Conservation (phyloP, 2,113 vertebrate genomes). For the Tretioscincus oriximinensis region DNA sequence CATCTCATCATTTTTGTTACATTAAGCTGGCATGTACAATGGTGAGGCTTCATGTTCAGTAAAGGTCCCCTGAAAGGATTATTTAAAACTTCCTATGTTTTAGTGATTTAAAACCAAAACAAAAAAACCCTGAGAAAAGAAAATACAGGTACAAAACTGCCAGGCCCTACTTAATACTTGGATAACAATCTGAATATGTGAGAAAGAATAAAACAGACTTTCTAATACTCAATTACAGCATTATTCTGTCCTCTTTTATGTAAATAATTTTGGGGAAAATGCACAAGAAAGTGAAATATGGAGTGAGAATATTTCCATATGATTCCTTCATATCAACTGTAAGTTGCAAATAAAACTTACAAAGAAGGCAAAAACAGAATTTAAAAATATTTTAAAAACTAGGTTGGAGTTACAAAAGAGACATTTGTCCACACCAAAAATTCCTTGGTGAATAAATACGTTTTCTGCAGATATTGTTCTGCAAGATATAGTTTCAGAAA, state of each 20-base stretch:
- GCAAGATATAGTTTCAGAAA: no score
- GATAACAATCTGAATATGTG: neutral
- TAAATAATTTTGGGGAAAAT: neutral
- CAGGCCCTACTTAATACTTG: neutral
- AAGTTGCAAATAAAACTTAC: no score
- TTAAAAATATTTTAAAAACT: no score
- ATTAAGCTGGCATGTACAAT: neutral
- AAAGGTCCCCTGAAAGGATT: neutral
- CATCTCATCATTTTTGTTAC: neutral
- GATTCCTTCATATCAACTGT: no score
- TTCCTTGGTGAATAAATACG: no score
- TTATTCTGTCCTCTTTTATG: neutral
- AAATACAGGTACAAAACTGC: neutral
- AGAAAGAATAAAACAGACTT: neutral
- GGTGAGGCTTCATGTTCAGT: neutral
- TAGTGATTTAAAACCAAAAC: no score
- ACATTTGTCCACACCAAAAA: no score
- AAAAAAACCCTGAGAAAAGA: neutral
- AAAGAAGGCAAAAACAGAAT: no score
- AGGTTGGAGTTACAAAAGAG: no score
- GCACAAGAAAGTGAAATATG: no score
- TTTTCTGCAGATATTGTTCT: no score
- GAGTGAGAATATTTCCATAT: no score
- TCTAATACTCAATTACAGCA: neutral
- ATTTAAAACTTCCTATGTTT: neutral